A percentile compares a stretch with the other conserved stretches of the same genome.
Evolutionary conservation across 2,888 invertebrate species (phyloP).

Genomic region (Agrilus biguttatus): DNA sequence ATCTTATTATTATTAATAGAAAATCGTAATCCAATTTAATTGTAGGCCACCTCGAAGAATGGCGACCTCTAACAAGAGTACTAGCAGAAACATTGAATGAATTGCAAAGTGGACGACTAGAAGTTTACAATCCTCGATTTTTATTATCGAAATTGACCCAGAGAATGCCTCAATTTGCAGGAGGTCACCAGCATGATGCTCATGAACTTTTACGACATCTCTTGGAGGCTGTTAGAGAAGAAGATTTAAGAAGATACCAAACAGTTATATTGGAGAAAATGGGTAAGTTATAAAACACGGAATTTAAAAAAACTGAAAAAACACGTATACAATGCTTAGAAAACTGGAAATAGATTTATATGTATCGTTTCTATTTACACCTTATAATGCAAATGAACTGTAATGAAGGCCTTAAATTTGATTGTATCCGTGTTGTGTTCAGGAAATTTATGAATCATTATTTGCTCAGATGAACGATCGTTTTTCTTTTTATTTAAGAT

Average conservation of each 20-base stretch:
- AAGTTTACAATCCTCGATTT: constrained; percentile 49
- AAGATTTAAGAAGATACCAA: constrained; percentile 68
- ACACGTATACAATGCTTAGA: too few species aligned
- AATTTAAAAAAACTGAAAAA: too few species aligned
- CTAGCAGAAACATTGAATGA: constrained; percentile 56
- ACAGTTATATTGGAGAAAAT: constrained; percentile 63
- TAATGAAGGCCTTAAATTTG: too few species aligned
- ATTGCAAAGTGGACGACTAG: constrained; percentile 47
- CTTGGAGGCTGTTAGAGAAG: constrained; percentile 71
- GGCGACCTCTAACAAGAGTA: constrained; percentile 52
- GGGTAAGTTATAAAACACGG: constrained; percentile 29
- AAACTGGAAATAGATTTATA: too few species aligned
- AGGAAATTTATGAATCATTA: too few species aligned
- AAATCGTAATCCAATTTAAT: too few species aligned
- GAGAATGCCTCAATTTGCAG: constrained; percentile 74
- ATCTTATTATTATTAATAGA: too few species aligned
- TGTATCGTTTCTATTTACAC: too few species aligned
- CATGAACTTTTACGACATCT: constrained; percentile 87
- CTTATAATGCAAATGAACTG: too few species aligned
- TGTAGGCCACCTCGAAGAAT: constrained; percentile 37
- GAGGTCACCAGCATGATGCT: constrained; percentile 92
- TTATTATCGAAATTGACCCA: constrained; percentile 48
- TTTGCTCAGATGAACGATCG: too few species aligned
- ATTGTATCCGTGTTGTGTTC: too few species aligned
- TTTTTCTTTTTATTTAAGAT: too few species aligned